These are phyloP conservation scores for Ectropis grisescens DNA, from an alignment of 1,140 invertebrate species.

Conservation along the genomic window DNA sequence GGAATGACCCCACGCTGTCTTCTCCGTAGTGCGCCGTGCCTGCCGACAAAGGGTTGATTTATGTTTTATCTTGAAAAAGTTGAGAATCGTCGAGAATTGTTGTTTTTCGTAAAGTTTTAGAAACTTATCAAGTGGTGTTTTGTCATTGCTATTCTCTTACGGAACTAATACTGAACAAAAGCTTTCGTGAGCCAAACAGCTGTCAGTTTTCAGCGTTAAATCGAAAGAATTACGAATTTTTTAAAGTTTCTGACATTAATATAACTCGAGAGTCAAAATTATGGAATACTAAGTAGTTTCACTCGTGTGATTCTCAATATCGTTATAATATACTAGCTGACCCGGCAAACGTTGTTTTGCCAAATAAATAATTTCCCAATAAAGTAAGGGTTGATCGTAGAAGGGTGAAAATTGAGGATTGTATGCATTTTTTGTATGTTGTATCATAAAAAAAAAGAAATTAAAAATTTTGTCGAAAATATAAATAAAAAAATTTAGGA, in stretches of 20 bases:
- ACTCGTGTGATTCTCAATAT: no score
- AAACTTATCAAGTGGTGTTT: not conserved
- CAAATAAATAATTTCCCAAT: no score
- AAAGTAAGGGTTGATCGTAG: no score
- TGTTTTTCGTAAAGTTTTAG: not conserved
- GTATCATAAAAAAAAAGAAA: no score
- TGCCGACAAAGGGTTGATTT: constrained; percentile 9
- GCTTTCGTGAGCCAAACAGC: not conserved
- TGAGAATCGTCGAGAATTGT: not conserved
- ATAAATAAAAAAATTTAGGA: no score
- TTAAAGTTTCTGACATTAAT: no score
- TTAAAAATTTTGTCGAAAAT: no score
- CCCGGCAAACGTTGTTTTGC: no score
- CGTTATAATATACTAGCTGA: no score
- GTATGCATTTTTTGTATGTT: no score
- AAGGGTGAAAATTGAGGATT: no score
- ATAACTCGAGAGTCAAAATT: no score
- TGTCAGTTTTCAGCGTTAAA: not conserved
- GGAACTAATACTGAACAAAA: not conserved
- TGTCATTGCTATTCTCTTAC: not conserved
- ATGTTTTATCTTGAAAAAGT: not conserved
- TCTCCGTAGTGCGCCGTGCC: constrained; percentile 57
- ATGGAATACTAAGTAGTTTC: not conserved
- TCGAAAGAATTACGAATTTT: not conserved
- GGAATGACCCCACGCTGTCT: constrained; percentile 74